Percentiles rank a stretch among this genome's conserved stretches.
These are phyloP conservation scores for Urosaurus nigricauda DNA, from an alignment of 2,797 vertebrate species.

Conservation along the genomic window DNA sequence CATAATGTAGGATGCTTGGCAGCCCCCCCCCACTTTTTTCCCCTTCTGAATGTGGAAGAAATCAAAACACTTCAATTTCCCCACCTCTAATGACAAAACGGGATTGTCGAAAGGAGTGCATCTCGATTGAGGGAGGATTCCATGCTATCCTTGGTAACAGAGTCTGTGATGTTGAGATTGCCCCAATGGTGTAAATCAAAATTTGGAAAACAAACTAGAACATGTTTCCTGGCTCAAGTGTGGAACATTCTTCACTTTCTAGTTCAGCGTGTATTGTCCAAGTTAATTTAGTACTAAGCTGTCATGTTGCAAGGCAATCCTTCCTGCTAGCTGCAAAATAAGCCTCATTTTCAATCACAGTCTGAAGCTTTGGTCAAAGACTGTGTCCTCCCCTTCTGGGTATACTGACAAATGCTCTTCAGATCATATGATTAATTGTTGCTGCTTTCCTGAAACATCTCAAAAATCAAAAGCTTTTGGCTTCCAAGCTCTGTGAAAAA, in stretches of 20 bases:
- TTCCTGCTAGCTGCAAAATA: slow-evolving; percentile 1
- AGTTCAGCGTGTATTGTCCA: background rate
- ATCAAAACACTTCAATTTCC: too few relatives aligned
- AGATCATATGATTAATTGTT: slow-evolving; percentile 19
- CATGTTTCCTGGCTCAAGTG: background rate
- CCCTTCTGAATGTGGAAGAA: too few relatives aligned
- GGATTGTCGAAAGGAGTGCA: too few relatives aligned
- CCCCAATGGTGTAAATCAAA: background rate
- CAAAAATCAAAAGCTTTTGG: slow-evolving; percentile 14
- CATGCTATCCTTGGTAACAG: too few relatives aligned
- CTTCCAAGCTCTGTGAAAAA: background rate
- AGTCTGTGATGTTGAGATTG: background rate
- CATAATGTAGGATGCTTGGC: too few relatives aligned
- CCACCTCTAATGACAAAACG: too few relatives aligned
- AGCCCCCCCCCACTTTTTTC: too few relatives aligned
- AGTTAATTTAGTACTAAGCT: background rate
- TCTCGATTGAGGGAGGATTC: too few relatives aligned
- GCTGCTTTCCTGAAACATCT: background rate
- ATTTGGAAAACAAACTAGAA: background rate
- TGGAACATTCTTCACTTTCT: background rate
- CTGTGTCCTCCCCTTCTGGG: background rate
- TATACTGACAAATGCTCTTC: slow-evolving; percentile 17
- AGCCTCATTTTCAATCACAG: background rate
- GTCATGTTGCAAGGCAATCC: slow-evolving; percentile 11
- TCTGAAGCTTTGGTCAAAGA: background rate